Base-by-base conservation (phyloP, 2,888 invertebrate genomes). In the Agrochola circellaris region DNA sequence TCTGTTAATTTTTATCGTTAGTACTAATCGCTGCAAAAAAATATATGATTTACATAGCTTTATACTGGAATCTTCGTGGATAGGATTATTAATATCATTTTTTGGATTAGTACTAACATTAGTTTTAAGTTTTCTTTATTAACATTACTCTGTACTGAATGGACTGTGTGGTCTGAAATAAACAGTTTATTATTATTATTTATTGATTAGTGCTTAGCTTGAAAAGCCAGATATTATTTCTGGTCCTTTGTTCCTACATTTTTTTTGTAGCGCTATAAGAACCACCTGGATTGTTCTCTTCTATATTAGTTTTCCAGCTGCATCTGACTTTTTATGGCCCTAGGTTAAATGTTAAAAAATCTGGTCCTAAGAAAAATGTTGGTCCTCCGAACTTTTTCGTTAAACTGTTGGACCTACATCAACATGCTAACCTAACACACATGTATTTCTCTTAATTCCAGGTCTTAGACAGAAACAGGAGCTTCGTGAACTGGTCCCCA, bases 401-500 rank as follows among this genome's bases (percentile, higher is more conserved):
- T 23, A 7, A 45, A 20, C 9, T 9, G 1, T 1, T 17, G 17
- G 17, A 7, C 48, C 17, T 17, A 17, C 17, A 48, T 48, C 48
- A 48, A 51, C 48, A 51, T n/a, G n/a, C n/a, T n/a, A n/a, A n/a
- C 5, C 45, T 45, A 45, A 45, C 45, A 15, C 3, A 15, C 2
- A 30, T 13, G 13, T 15, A n/a, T 71, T 42, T 80, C 17, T 1
- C 6, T 69, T 0, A 5, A 34, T 90, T 87, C 6, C 90, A 95
- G 95, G 94, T 70, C 89, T 95, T 0, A 88, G 94, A 11, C 93
- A 93, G 54, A 94, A 93, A 48, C 94, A 94, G 65, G 95, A 95
- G 61, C 73, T 94, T 6, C 89, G 89, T 20, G 93, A 93, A 58
- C 81, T 89, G 5, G 68, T 80, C 0, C 88, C 92, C 1, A 79